These are phyloP conservation scores for Isichthys henryi DNA, from an alignment of 2,113 vertebrate genomes.

Conservation along the genomic window DNA sequence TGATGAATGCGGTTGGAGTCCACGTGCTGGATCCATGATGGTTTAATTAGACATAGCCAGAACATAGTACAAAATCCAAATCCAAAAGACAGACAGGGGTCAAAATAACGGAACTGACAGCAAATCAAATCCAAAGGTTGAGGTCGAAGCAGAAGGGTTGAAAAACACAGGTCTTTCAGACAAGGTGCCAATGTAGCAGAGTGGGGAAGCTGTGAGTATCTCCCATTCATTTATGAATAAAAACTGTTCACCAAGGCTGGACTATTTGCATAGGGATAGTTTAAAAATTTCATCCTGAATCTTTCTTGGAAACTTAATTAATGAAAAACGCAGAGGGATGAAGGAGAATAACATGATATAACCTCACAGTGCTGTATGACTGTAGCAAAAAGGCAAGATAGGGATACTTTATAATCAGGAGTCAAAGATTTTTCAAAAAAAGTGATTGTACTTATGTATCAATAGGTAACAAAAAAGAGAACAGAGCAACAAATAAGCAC, in stretches of 20 bases:
- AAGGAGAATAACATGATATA: not conserved
- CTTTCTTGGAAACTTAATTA: not conserved
- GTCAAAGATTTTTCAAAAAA: not conserved
- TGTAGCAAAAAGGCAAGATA: not conserved
- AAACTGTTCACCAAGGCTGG: not conserved
- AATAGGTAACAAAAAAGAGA: slow-evolving; percentile 4
- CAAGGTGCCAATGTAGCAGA: not conserved
- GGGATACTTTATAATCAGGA: not conserved
- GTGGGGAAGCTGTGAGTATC: not conserved
- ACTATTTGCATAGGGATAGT: not conserved
- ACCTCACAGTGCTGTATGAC: not conserved
- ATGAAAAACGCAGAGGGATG: not conserved
- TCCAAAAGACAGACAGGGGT: not conserved
- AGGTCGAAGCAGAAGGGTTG: not conserved
- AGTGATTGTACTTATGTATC: not conserved
- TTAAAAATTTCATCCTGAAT: not conserved
- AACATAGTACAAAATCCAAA: not conserved
- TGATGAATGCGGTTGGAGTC: not conserved
- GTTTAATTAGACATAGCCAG: not conserved
- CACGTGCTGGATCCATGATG: not conserved
- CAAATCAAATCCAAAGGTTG: not conserved
- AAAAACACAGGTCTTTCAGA: not conserved
- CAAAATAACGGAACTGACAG: not conserved
- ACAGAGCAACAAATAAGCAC: not conserved
- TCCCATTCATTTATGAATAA: not conserved